Evolutionary conservation across 2,113 vertebrate genomes (phyloP).

Genomic region (Dicrurus megarhynchus): DNA sequence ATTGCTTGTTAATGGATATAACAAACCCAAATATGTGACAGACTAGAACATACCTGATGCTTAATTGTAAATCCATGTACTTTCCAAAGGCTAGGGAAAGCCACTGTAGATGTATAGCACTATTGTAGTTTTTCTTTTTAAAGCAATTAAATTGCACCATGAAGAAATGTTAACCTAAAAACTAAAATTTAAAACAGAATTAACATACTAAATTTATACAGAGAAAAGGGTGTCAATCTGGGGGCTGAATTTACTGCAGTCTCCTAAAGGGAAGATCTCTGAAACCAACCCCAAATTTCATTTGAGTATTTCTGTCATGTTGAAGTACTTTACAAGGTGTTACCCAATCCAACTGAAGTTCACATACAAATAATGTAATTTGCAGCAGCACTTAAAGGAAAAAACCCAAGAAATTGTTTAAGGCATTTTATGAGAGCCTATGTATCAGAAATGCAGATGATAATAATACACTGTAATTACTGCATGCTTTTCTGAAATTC

Average conservation of each 20-base stretch:
- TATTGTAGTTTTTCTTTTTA: constrained; percentile 8
- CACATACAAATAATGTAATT: background rate
- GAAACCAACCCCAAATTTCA: background rate
- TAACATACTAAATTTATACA: background rate
- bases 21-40: constrained; percentile 25
- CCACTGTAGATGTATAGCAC: background rate
- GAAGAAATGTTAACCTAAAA: constrained; percentile 1
- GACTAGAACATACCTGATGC: background rate
- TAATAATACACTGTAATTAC: background rate
- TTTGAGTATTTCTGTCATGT: background rate
- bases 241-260: background rate
- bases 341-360: background rate
- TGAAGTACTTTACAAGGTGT: constrained; percentile 30
- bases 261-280: constrained; percentile 14
- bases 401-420: background rate
- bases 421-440: background rate
- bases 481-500: background rate
- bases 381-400: background rate
- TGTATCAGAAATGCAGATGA: background rate
- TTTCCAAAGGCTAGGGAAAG: background rate
- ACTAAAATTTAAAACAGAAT: background rate
- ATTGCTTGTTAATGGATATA: constrained; percentile 38
- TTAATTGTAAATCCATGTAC: constrained; percentile 43
- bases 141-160: constrained; percentile 2
- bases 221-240: background rate